Evolutionary conservation across 2,113 vertebrate species (phyloP).

Genomic region (Vireo altiloquus): DNA sequence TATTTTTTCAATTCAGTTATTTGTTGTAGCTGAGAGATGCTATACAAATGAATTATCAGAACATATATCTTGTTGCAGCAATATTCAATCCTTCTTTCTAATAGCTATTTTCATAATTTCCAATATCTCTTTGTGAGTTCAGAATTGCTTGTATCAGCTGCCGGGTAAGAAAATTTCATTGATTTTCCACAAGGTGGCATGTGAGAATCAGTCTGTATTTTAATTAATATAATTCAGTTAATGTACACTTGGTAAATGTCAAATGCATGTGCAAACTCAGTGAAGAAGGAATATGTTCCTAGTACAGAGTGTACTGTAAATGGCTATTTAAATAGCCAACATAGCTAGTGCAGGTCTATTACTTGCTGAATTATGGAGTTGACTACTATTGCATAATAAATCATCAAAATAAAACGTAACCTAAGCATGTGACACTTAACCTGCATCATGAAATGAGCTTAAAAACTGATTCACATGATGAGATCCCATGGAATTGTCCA

Average conservation of each 20-base stretch:
- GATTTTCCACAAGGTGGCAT: slow-evolving; percentile 64
- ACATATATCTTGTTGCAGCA: background rate
- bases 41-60: background rate
- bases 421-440: background rate
- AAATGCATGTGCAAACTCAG: background rate
- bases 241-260: background rate
- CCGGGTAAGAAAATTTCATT: background rate
- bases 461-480: background rate
- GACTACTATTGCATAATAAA: background rate
- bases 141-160: background rate
- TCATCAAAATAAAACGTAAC: background rate
- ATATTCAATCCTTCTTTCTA: background rate
- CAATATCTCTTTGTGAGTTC: background rate
- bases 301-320: background rate
- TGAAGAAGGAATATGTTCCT: background rate
- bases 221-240: slow-evolving; percentile 13
- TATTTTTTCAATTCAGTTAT: background rate
- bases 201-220: slow-evolving; percentile 24
- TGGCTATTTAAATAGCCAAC: background rate
- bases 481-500: background rate
- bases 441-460: background rate
- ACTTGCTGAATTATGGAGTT: background rate
- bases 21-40: background rate
- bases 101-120: background rate
- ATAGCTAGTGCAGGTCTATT: background rate